Conservation (phyloP, 2,113 vertebrate species). For the Zingel zingel region DNA sequence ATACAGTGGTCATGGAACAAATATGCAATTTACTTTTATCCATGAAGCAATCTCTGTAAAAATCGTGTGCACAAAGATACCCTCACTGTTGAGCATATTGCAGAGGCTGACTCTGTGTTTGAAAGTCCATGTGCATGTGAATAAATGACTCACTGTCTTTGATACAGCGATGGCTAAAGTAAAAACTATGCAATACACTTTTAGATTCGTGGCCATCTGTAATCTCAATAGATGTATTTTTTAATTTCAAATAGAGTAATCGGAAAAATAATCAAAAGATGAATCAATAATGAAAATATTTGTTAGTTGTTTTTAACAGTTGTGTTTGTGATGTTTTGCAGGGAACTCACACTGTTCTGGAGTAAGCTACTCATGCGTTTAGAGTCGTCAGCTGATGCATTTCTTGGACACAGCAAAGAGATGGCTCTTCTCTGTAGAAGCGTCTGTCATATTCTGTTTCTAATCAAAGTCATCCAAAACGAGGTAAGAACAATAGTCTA, state of each 20-base stretch:
- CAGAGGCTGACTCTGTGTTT: slow-evolving; percentile 2
- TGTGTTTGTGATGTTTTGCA: slow-evolving; percentile 74
- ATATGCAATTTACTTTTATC: slow-evolving; percentile 2
- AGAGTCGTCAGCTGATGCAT: slow-evolving; percentile 92
- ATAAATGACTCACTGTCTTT: not conserved
- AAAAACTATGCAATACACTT: not conserved
- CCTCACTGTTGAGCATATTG: not conserved
- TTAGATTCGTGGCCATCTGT: not conserved
- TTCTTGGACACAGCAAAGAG: slow-evolving; percentile 94
- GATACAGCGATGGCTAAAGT: not conserved
- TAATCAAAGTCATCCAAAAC: slow-evolving; percentile 99
- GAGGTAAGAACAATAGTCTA: slow-evolving; percentile 88
- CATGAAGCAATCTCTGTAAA: not conserved
- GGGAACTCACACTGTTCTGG: slow-evolving; percentile 99
- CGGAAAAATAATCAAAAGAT: not conserved
- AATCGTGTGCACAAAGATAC: not conserved
- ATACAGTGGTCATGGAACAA: not conserved
- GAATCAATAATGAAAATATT: not conserved
- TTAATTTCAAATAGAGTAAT: not conserved
- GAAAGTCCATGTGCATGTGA: not conserved
- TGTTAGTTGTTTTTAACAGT: not conserved
- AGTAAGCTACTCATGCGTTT: slow-evolving; percentile 98
- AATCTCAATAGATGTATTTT: not conserved
- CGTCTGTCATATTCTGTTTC: slow-evolving; percentile 99
- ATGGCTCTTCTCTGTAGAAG: slow-evolving; percentile 96